These are phyloP conservation scores for Graphium colonna DNA, from an alignment of 2,888 invertebrate genomes.

Conservation along the genomic window DNA sequence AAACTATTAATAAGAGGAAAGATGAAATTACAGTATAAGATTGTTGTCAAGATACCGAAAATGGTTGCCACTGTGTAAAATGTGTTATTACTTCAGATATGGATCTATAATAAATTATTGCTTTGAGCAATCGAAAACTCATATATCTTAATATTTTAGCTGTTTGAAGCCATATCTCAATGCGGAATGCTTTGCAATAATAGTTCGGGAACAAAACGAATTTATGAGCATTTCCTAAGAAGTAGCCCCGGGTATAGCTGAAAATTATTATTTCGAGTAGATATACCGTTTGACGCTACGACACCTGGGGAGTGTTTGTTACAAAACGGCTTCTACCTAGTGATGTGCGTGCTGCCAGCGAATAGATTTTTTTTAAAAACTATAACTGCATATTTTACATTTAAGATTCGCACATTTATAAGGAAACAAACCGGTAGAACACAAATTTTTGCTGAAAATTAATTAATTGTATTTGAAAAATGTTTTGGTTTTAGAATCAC, in stretches of 20 bases:
- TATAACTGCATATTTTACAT: too few species aligned
- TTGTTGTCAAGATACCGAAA: too few species aligned
- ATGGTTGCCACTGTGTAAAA: not conserved
- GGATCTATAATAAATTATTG: not conserved
- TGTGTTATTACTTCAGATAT: not conserved
- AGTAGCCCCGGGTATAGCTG: not conserved
- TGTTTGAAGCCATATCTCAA: not conserved
- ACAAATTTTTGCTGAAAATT: too few species aligned
- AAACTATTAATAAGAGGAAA: not conserved
- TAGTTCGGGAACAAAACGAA: not conserved
- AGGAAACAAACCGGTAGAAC: too few species aligned
- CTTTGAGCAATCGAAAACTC: not conserved
- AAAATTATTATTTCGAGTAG: conserved; percentile 15
- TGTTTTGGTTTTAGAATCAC: too few species aligned
- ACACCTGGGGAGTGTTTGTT: conserved; percentile 16
- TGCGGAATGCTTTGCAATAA: not conserved
- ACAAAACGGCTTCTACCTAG: conserved; percentile 10
- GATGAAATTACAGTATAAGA: too few species aligned
- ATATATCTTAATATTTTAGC: not conserved
- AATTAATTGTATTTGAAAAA: too few species aligned
- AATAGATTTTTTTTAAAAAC: too few species aligned
- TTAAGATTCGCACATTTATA: too few species aligned
- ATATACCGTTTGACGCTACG: conserved; percentile 17
- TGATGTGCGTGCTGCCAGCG: conserved; percentile 13
- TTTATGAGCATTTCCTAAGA: conserved; percentile 3